These are phyloP conservation scores for Rhodeus uyekii DNA, from an alignment of 2,797 vertebrate genomes.

Conservation along the genomic window DNA sequence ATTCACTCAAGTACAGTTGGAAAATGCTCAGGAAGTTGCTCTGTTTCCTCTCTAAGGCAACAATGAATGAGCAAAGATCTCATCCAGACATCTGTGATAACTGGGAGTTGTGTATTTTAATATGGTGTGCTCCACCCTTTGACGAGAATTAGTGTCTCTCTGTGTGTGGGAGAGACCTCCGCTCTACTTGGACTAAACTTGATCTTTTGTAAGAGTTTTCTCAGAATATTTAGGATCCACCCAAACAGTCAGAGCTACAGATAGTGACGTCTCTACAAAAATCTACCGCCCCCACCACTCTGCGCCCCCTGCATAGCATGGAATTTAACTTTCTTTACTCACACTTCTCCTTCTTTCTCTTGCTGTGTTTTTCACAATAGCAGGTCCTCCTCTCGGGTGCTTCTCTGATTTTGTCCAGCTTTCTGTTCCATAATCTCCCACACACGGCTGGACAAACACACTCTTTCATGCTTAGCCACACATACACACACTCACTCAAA, in stretches of 20 bases:
- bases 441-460: constrained; percentile 51
- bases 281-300: constrained; percentile 67
- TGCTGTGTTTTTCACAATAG: constrained; percentile 38
- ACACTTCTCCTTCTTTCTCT: not conserved
- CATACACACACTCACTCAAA: constrained; percentile 32
- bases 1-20: not conserved
- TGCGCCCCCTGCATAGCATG: constrained; percentile 60
- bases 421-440: constrained; percentile 55
- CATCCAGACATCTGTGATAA: constrained; percentile 19
- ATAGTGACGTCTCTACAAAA: constrained; percentile 51
- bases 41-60: constrained; percentile 14
- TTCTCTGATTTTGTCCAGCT: constrained; percentile 57
- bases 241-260: constrained; percentile 37
- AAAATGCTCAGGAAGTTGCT: constrained; percentile 36
- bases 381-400: constrained; percentile 60
- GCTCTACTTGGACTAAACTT: constrained; percentile 15
- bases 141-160: constrained; percentile 3
- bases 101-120: constrained; percentile 21
- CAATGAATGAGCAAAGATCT: constrained; percentile 2
- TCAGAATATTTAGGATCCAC: constrained; percentile 70
- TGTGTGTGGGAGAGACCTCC: not conserved
- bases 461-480: constrained; percentile 44
- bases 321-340: constrained; percentile 41
- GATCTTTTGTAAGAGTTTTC: constrained; percentile 53
- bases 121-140: constrained; percentile 24